These are phyloP conservation scores for Rhodinocichla rosea DNA, from an alignment of 2,113 vertebrate genomes.

Conservation along the genomic window DNA sequence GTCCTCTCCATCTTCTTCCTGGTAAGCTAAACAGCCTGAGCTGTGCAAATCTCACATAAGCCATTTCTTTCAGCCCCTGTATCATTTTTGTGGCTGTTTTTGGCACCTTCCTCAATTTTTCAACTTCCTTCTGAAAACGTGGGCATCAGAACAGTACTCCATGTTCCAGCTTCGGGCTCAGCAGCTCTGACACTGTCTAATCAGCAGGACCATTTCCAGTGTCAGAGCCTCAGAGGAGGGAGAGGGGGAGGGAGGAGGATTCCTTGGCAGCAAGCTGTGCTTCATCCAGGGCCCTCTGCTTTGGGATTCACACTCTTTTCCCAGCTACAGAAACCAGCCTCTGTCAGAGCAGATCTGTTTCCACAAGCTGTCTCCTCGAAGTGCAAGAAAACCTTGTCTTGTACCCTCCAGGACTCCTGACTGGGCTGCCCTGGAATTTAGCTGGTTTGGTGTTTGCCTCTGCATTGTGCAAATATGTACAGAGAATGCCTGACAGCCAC, in stretches of 20 bases:
- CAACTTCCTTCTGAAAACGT: conserved; percentile 59
- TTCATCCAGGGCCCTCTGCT: background rate
- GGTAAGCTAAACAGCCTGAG: background rate
- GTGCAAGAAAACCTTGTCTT: background rate
- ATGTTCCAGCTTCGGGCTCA: background rate
- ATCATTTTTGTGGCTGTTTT: conserved; percentile 46
- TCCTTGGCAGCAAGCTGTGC: background rate
- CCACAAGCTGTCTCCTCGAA: background rate
- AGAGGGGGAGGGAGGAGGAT: conserved; percentile 30
- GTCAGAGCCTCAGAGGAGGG: background rate
- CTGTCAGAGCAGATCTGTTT: conserved; percentile 16
- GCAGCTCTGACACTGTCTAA: conserved; percentile 37
- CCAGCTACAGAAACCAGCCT: background rate
- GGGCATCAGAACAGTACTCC: conserved; percentile 44
- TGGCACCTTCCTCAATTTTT: conserved; percentile 58
- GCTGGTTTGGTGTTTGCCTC: background rate
- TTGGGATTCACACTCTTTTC: background rate
- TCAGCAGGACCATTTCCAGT: conserved; percentile 48
- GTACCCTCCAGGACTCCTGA: background rate
- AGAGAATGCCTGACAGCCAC: background rate
- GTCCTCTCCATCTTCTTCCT: background rate
- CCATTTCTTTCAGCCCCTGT: background rate
- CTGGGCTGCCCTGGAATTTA: background rate
- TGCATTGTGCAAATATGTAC: background rate
- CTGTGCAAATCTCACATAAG: background rate